Base-by-base conservation (phyloP, 2,113 vertebrate genomes). In the Morone chrysops region DNA sequence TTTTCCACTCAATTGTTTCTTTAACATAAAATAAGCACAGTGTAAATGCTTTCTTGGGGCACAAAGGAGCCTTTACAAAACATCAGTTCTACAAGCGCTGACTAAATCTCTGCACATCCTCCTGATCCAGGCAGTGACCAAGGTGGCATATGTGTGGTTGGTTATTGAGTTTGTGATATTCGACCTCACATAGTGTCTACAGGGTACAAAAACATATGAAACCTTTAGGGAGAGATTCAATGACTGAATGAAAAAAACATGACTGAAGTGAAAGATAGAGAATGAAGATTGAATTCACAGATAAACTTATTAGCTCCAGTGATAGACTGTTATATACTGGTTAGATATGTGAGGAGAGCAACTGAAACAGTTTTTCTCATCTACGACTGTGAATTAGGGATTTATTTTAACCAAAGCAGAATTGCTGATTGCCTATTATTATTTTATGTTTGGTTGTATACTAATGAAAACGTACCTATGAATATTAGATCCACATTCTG, bases 181-280 rank as follows among this genome's bases (percentile, higher is more conserved):
- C 41, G 88, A 88, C 87, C 86, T 86, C 80, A 75, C 45, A 67
- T 22, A 75, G 82, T 25, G 9, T 60, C 73, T 80, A 38, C 51
- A 4, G 8, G 65, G 72, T 22, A 47, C 43, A 17, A 48, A 57
- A 14, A 70, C 72, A 43, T 53, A 86, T 84, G 56, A 85, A 86
- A 87, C 74, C 78, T 88, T 90, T 20, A 82, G 53, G 20, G 70
- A 78, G 47, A 25, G 25, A 40, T 66, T 54, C 66, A 53, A 71
- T n/a, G 60, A 76, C 60, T 82, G 66, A 75, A 75, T 80, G 47
- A 60, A 8, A 36, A n/a, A 65, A 5, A 25, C 43, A 48, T 1
- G 14, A 53, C 8, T 13, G 48, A 67, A 59, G 11, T 13, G n/a
- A 56, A 53, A 65, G 43, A 10, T 20, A 14, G 4, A 18, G 47